Base-by-base conservation (phyloP, 1,140 invertebrate genomes). In the Nomia melanderi region DNA sequence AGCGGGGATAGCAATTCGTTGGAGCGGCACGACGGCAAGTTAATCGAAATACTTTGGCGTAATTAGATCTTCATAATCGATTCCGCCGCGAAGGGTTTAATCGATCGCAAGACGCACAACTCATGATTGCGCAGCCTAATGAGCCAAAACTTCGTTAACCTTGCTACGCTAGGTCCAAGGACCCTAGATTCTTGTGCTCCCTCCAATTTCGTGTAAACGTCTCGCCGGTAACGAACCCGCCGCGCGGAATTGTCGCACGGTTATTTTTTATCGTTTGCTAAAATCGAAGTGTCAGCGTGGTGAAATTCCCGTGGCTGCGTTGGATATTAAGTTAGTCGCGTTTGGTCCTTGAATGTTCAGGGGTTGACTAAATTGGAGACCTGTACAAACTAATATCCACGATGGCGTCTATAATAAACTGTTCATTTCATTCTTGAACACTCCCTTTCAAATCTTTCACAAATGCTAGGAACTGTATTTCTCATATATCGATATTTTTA, bases 41-140 rank as follows among this genome's bases (percentile, higher is more conserved):
- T 71, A 41, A 71, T 54, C 57, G 27, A 59, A 77, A 71, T 71
- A 77, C 75, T 71, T 77, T 27, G 56, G 36, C n/a, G 27, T 53
- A 77, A 71, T 77, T 53, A 54, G 36, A 71, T 71, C 54, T 62
- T 77, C 57, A 54, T 71, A 77, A 71, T 77, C 66, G 56, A 71
- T 62, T 47, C 29, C 39, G n/a, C 17, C 25, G 53, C 63, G 39
- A 59, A 23, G 23, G 50, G 33, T 77, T 77, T 62, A 63, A 77
- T 71, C 75, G 67, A 77, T 71, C 65, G 64, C 27, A 14, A 73
- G 29, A 6, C n/a, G 41, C 12, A 23, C 36, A 70, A 62, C 66
- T 70, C 66, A 47, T 53, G 66, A 69, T 54, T 41, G 66, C 44
- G 44, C 39, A 27, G 66, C 14, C 20, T 71, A 71, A 63, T 62